Percentiles rank a stretch among this genome's conserved stretches.
Evolutionary conservation across 2,888 invertebrate genomes (phyloP).

Genomic region (Synanthedon tipuliformis): DNA sequence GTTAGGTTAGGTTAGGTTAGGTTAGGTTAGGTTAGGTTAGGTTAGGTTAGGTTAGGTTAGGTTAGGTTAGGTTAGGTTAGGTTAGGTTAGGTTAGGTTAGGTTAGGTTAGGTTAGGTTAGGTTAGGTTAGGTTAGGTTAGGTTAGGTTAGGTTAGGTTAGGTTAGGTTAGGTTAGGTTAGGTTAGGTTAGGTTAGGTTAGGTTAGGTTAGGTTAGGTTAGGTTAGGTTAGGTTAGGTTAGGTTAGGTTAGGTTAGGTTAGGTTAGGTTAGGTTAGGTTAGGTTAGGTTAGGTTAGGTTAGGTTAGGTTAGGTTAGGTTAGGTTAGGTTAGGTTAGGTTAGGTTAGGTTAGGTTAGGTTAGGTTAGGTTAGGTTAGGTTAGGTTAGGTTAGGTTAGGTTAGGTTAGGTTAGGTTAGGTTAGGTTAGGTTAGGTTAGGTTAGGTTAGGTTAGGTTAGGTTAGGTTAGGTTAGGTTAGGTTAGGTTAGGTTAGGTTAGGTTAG

Average conservation of each 20-base stretch:
- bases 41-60: slow-evolving; percentile 2
- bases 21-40: slow-evolving; percentile 2
- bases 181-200: slow-evolving; percentile 2
- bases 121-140: slow-evolving; percentile 2
- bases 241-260: slow-evolving; percentile 1
- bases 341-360: slow-evolving; percentile 1
- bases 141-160: slow-evolving; percentile 2
- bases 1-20: slow-evolving; percentile 3
- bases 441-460: too few relatives aligned
- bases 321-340: not conserved
- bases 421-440: not conserved
- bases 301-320: not conserved
- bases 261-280: not conserved
- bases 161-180: slow-evolving; percentile 2
- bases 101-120: slow-evolving; percentile 2
- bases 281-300: slow-evolving; percentile 1
- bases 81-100: slow-evolving; percentile 2
- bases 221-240: slow-evolving; percentile 1
- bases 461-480: too few relatives aligned
- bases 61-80: slow-evolving; percentile 2
- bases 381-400: slow-evolving; percentile 3
- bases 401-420: slow-evolving; percentile 3
- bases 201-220: not conserved
- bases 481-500: too few relatives aligned
- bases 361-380: slow-evolving; percentile 3